These are phyloP conservation scores for Ochlodes sylvanus DNA, from an alignment of 2,888 invertebrate genomes.

Conservation along the genomic window DNA sequence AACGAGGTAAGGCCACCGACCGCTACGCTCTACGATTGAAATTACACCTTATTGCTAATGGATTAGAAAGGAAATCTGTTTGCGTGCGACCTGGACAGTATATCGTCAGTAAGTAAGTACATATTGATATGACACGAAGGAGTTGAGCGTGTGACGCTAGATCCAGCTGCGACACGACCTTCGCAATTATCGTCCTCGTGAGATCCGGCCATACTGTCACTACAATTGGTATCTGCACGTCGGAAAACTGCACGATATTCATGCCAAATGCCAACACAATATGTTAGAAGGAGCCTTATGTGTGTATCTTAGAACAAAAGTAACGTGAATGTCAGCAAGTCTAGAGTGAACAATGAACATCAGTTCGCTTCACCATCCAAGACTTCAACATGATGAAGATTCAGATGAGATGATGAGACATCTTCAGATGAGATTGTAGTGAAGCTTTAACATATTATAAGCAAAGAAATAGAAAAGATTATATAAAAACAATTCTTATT, in stretches of 20 bases:
- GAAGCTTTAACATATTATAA: too few relatives aligned
- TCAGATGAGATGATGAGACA: too few relatives aligned
- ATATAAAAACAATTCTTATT: not conserved
- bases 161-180: slow-evolving; percentile 80
- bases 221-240: slow-evolving; percentile 38
- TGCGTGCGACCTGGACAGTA: slow-evolving; percentile 55
- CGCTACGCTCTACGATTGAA: slow-evolving; percentile 62
- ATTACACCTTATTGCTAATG: slow-evolving; percentile 59
- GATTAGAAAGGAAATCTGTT: slow-evolving; percentile 55
- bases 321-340: not conserved
- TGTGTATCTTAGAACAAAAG: not conserved
- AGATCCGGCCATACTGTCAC: slow-evolving; percentile 54
- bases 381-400: too few relatives aligned
- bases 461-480: too few relatives aligned
- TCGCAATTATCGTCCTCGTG: slow-evolving; percentile 73
- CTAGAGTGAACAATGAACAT: too few relatives aligned
- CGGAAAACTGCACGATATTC: slow-evolving; percentile 1
- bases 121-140: slow-evolving; percentile 76
- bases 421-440: too few relatives aligned
- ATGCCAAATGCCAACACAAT: not conserved
- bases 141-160: slow-evolving; percentile 75
- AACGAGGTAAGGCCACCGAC: slow-evolving; percentile 86
- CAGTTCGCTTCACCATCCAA: too few relatives aligned
- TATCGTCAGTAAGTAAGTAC: slow-evolving; percentile 78
- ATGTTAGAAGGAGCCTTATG: not conserved